Base-by-base conservation (phyloP, 2,113 vertebrate species). In the Dolichallabes microphthalmus region DNA sequence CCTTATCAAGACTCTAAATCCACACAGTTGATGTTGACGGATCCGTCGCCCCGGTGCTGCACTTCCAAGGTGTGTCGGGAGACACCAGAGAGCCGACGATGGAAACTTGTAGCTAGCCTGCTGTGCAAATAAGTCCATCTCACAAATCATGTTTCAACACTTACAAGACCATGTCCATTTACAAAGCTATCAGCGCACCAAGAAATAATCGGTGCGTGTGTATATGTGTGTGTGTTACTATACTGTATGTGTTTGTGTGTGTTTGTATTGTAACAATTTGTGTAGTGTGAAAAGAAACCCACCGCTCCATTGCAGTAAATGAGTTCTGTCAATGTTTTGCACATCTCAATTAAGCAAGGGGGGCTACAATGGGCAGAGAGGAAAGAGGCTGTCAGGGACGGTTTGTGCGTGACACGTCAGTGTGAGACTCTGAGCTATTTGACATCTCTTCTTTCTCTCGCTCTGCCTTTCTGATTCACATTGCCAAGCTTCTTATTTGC, bases 321-420 rank as follows among this genome's bases (percentile, higher is more conserved):
- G 92, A 94, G 92, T 92, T 92, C 90, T 93, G 93, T 92, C 92
- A 93, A 92, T 94, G 93, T 91, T 45, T 94, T 91, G 90, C 88
- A 89, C 90, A 92, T 94, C 93, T 94, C 93, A 93, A 93, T 94
- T 94, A 92, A 91, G 86, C 86, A 89, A 53, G 89, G 45, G 19
- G 45, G 73, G 89, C 88, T 89, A 92, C 92, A 92, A 94, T 89
- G 88, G 90, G 92, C 89, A 90, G 90, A 74, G 11, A 86, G 55
- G 82, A 88, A 58, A 85, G 84, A 85, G 88, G 87, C 88, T 89
- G 82, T 89, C 87, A 90, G 84, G 57, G 90, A 88, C 50, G 63
- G 85, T 90, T 90, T 90, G 85, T 87, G 84, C 82, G 80, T 58
- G 76, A 83, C 87, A 88, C 53, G 27, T 87, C 87, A 87, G 78